A percentile compares a stretch with the other conserved stretches of the same genome.
These are phyloP conservation scores for Lissonota sp. DNA, from an alignment of 2,888 invertebrate species.

Conservation along the genomic window DNA sequence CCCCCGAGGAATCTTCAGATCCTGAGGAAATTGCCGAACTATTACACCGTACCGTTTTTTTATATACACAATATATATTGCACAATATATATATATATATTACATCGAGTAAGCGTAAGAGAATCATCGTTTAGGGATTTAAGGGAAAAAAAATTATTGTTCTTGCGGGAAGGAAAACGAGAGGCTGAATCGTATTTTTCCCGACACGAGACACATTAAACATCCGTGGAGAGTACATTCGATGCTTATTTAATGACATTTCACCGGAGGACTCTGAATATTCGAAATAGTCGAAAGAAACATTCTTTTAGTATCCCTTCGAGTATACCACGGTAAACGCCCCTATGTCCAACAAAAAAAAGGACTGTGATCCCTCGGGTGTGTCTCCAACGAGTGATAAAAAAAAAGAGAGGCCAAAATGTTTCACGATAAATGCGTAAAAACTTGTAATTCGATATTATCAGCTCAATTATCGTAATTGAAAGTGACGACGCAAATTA, in stretches of 20 bases:
- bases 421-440: no score
- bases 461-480: no score
- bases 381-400: no score
- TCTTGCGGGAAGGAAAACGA: not conserved
- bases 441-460: no score
- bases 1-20: conserved; percentile 47
- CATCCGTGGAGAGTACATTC: not conserved
- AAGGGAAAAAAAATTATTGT: not conserved
- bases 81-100: not conserved
- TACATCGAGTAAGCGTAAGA: not conserved
- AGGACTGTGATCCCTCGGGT: no score
- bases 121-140: conserved; percentile 1
- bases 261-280: not conserved
- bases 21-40: conserved; percentile 30
- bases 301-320: not conserved
- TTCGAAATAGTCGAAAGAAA: not conserved
- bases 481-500: no score
- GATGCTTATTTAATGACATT: conserved; percentile 12
- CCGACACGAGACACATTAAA: not conserved
- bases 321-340: not conserved
- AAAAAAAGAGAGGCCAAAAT: no score
- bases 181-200: not conserved
- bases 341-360: no score
- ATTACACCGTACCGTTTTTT: conserved; percentile 27
- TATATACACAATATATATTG: conserved; percentile 26